Evolutionary conservation across 2,888 invertebrate species (phyloP), one percentile per base, ranked within the genome.

Genomic region (Papilio elwesi): DNA sequence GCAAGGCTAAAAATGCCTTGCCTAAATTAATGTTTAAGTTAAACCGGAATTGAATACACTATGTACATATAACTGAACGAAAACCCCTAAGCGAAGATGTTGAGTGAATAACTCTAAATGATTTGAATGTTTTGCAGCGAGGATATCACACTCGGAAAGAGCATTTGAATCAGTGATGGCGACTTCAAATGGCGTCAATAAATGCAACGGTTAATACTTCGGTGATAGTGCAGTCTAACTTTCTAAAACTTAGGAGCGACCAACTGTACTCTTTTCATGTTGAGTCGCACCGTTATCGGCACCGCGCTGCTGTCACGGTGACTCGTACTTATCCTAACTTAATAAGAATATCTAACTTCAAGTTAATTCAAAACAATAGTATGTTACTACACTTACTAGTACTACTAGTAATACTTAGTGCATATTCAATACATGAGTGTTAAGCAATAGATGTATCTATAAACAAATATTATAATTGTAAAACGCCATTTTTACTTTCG

Each of bases 261-360:
- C 16, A 66, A 71, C 71, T 68, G 75, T 75, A 73, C 52, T 74
- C 69, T 75, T 73, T 73, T 64, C 69, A 70, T 59, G 26, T 52
- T 15, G n/a, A 36, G 36, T 6, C 10, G 57, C 13, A 74, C 75
- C 75, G 75, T 75, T 75, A 75, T 49, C 49, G 55, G 59, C 13
- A n/a, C 4, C 4, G 64, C 13, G 38, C 9, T 48, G 67, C 69
- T 68, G 73, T 66, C 69, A 47, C 43, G 53, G 71, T 73, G 69
- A 75, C 71, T 57, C 59, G 65, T 70, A 67, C 11, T 52, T 73
- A 63, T 48, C 43, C 26, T 62, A 26, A 63, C 55, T 55, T 43
- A 70, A 64, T 55, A 11, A 15, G 10, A 43, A 51, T 65, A 43
- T 43, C 43, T 43, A 43, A 9, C 43, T 43, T 62, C 15, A 43